Conservation (phyloP, 2,888 invertebrate genomes). For the Amblyteles armatorius region DNA sequence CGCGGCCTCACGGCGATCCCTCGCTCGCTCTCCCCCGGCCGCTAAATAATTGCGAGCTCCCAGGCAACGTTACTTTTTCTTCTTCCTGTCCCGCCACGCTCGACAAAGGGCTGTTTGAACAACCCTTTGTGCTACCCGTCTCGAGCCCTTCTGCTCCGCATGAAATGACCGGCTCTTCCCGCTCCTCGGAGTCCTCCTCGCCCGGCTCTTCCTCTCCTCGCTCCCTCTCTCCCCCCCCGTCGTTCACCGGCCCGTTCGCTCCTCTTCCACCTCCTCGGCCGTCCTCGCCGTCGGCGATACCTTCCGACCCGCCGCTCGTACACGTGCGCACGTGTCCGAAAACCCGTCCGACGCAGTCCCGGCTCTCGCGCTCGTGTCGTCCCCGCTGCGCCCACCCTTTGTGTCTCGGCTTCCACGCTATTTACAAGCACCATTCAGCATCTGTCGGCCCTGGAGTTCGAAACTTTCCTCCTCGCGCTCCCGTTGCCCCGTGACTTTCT, state of each 20-base stretch:
- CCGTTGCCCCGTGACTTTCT: slow-evolving; percentile 9
- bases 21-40: slow-evolving; percentile 65
- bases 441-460: slow-evolving; percentile 62
- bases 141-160: slow-evolving; percentile 60
- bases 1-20: neutral
- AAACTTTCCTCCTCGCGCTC: neutral
- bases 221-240: slow-evolving; percentile 21
- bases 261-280: neutral
- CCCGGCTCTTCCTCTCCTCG: slow-evolving; percentile 45
- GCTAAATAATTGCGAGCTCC: slow-evolving; percentile 78
- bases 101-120: slow-evolving; percentile 79
- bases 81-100: slow-evolving; percentile 54
- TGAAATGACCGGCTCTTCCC: slow-evolving; percentile 53
- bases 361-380: neutral
- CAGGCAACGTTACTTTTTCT: slow-evolving; percentile 73
- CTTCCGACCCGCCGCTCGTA: neutral
- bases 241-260: slow-evolving; percentile 27
- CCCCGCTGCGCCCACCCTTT: slow-evolving; percentile 67
- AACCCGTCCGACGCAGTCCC: slow-evolving; percentile 20
- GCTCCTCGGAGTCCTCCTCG: slow-evolving; percentile 39
- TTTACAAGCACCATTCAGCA: slow-evolving; percentile 76
- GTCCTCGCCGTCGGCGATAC: neutral
- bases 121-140: slow-evolving; percentile 63
- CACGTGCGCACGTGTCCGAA: slow-evolving; percentile 41
- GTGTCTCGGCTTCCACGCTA: slow-evolving; percentile 71